These are phyloP conservation scores for Mugil cephalus DNA, from an alignment of 2,113 vertebrate species.

Conservation along the genomic window DNA sequence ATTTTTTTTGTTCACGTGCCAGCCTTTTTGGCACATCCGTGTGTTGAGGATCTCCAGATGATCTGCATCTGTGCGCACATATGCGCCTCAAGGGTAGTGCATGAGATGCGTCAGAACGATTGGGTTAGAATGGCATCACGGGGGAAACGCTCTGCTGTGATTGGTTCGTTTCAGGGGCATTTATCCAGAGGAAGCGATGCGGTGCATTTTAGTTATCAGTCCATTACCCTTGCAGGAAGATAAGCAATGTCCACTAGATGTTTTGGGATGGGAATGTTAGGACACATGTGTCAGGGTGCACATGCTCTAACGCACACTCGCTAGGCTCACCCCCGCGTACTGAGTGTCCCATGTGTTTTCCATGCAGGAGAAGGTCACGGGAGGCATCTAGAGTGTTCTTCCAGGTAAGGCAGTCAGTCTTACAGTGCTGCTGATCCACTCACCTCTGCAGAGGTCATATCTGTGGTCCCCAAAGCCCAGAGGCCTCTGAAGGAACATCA, in stretches of 20 bases:
- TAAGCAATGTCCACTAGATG: slow-evolving; percentile 46
- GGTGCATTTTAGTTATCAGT: slow-evolving; percentile 51
- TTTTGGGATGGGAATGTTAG: slow-evolving; percentile 19
- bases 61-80: neutral
- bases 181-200: neutral
- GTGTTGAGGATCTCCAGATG: neutral
- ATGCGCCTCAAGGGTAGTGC: slow-evolving; percentile 34
- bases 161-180: slow-evolving; percentile 34
- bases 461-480: slow-evolving; percentile 69
- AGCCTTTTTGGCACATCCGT: neutral
- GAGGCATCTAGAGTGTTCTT: slow-evolving; percentile 47
- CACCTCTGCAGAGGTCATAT: slow-evolving; percentile 72
- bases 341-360: slow-evolving; percentile 42
- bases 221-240: slow-evolving; percentile 48
- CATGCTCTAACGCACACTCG: neutral
- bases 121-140: slow-evolving; percentile 44
- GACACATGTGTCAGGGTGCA: neutral
- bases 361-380: slow-evolving; percentile 60
- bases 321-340: slow-evolving; percentile 19
- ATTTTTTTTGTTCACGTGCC: neutral
- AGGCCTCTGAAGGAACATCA: slow-evolving; percentile 75
- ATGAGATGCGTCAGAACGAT: slow-evolving; percentile 46
- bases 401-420: slow-evolving; percentile 62
- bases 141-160: slow-evolving; percentile 43
- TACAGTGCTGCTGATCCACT: slow-evolving; percentile 61